phyloP scores from a whole-genome alignment of 1,140 invertebrate species.

The Vollenhovia emeryi region DNA sequence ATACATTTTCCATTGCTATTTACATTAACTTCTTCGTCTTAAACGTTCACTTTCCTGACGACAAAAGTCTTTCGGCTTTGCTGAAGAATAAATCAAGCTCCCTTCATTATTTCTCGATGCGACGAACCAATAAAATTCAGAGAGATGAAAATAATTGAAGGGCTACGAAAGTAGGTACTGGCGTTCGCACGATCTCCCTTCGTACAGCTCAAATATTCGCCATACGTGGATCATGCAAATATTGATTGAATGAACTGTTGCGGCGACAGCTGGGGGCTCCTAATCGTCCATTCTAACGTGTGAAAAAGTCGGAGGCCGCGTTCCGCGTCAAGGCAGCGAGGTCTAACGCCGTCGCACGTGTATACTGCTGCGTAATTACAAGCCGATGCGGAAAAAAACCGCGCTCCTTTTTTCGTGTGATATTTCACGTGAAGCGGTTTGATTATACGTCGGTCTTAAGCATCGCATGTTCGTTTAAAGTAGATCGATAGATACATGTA shows the following conservation, averaged over 20 bases:
- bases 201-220: background rate
- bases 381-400: constrained; percentile 38
- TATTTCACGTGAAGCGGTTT: constrained; percentile 23
- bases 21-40: too few species aligned
- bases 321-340: background rate
- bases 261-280: background rate
- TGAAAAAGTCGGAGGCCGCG: background rate
- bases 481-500: constrained; percentile 30
- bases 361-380: background rate
- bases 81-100: too few species aligned
- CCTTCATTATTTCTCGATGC: too few species aligned
- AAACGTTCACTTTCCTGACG: too few species aligned
- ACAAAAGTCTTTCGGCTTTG: too few species aligned
- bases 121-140: too few species aligned
- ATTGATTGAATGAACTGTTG: constrained; percentile 4
- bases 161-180: background rate
- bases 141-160: background rate
- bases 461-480: constrained; percentile 31
- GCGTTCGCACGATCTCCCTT: background rate
- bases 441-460: constrained; percentile 19
- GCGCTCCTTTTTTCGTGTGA: background rate
- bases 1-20: too few species aligned
- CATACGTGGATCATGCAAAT: constrained; percentile 27
- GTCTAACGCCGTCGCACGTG: background rate
- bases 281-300: too few species aligned